Evolutionary conservation across 2,888 invertebrate genomes (phyloP).

Genomic region (Scelioninae gen. 1): DNA sequence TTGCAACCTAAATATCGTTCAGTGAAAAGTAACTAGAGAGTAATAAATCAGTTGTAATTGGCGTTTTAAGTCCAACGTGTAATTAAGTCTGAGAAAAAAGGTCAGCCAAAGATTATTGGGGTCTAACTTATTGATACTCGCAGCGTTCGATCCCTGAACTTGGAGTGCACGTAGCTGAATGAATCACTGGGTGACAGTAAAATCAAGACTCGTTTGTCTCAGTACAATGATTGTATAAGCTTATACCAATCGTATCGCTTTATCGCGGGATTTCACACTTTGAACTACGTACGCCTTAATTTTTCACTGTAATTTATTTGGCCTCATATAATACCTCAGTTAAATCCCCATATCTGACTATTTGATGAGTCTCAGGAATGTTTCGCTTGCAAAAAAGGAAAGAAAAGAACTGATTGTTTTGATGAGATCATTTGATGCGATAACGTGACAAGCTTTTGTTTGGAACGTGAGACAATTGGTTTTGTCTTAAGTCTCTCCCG

Average conservation of each 20-base stretch:
- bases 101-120: slow-evolving; percentile 20
- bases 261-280: slow-evolving; percentile 45
- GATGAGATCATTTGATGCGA: slow-evolving; percentile 22
- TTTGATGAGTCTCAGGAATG: slow-evolving; percentile 23
- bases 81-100: slow-evolving; percentile 28
- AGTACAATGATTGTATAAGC: slow-evolving; percentile 61
- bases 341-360: slow-evolving; percentile 14
- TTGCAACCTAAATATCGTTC: neutral
- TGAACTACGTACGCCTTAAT: slow-evolving; percentile 2
- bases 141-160: slow-evolving; percentile 30
- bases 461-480: neutral
- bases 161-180: slow-evolving; percentile 19
- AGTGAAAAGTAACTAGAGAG: slow-evolving; percentile 18
- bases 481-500: too few species aligned
- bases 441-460: slow-evolving; percentile 12
- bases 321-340: too few species aligned
- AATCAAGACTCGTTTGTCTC: slow-evolving; percentile 58
- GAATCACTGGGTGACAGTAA: slow-evolving; percentile 47
- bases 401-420: neutral
- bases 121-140: slow-evolving; percentile 46
- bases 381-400: neutral
- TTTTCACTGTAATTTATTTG: too few species aligned
- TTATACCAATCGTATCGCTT: slow-evolving; percentile 39
- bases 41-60: slow-evolving; percentile 6
- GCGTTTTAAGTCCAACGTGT: neutral